Base-by-base conservation (phyloP, 2,113 vertebrate genomes). In the Misgurnus anguillicaudatus region DNA sequence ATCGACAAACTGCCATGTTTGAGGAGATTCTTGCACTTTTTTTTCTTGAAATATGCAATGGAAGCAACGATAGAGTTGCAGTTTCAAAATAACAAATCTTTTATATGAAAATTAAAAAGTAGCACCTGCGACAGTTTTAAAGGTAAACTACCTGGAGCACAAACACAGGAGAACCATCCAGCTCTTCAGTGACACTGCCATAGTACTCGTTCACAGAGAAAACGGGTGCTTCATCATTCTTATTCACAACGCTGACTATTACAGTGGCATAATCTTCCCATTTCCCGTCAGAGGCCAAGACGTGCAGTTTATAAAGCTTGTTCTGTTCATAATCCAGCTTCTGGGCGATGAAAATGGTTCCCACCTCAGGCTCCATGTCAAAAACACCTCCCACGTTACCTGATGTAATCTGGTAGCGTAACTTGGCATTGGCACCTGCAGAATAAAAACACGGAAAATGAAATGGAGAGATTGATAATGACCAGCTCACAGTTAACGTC, bases 261-360 rank as follows among this genome's bases (percentile, higher is more conserved):
- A 93, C 82, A n/a, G 92, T 87, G 5, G 94, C 88, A 80, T 94
- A 94, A 86, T 96, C 94, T 82, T 97, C 95, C 96, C 95, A 95
- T 83, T 96, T 96, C 9, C 96, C 95, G 65, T 96, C 95, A 11
- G 94, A 96, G 14, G 95, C 94, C 89, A 96, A 87, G 62, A 96
- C 78, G 16, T 93, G 92, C 31, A 97, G 93, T 80, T 94, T 93
- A 85, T 95, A 94, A 80, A 90, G 90, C 89, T 95, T 93, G 74
- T 89, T 92, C 83, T 91, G 91, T 85, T 97, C 95, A 17, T 95
- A 96, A 89, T 96, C 94, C 89, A 97, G 89, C 41, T 93, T 92
- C 2, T 95, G 94, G 2, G 93, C 89, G 45, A 95, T 92, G 82
- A 95, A 93, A 87, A 97, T 91, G 47, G 94, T 92, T 77, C 95